These are phyloP conservation scores for Chrysotoxum bicinctum DNA, from an alignment of 2,888 invertebrate species.

Conservation along the genomic window DNA sequence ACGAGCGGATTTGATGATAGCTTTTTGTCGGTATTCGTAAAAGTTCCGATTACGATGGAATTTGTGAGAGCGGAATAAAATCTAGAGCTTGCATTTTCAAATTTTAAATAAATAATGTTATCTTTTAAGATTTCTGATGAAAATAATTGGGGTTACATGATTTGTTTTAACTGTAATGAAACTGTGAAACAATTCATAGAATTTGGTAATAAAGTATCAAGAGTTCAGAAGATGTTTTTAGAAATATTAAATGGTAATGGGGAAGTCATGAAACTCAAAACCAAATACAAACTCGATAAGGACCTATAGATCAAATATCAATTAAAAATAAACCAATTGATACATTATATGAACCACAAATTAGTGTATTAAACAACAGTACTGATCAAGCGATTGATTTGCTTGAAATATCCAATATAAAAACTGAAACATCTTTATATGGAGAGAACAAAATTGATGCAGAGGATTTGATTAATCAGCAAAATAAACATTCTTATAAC, in stretches of 20 bases:
- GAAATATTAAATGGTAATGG: constrained; percentile 74
- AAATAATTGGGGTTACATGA: background rate
- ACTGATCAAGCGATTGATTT: background rate
- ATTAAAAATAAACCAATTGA: background rate
- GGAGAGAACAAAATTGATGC: background rate
- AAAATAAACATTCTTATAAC: no score
- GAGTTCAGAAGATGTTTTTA: constrained; percentile 78
- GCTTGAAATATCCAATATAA: background rate
- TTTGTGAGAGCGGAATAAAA: no score
- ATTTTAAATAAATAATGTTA: no score
- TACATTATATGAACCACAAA: constrained; percentile 41
- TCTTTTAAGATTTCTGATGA: constrained; percentile 68
- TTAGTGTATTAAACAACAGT: background rate
- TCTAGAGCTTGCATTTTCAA: no score
- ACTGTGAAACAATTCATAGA: background rate
- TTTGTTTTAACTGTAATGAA: background rate
- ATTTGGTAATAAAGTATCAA: constrained; percentile 48
- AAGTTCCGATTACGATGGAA: no score
- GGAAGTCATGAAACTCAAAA: constrained; percentile 74
- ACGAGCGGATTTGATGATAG: no score
- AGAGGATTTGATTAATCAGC: background rate
- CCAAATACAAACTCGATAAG: constrained; percentile 76
- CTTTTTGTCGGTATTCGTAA: no score
- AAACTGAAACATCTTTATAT: background rate
- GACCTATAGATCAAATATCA: constrained; percentile 68